Base-by-base conservation (phyloP, 1,140 invertebrate species). In the Aphidius ervi region DNA sequence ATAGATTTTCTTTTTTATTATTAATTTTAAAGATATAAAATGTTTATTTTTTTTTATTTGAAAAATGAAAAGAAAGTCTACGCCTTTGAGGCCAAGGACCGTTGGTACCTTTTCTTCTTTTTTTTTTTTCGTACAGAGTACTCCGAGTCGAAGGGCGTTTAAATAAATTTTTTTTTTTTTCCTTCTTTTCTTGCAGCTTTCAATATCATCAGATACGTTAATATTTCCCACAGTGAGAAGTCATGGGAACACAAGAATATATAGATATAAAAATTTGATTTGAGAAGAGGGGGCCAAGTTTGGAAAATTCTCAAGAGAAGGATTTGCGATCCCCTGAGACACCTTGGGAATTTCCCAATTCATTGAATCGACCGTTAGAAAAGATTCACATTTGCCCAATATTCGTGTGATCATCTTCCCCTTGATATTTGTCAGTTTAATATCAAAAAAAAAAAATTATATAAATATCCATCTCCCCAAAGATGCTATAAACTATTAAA, bases 171-270 rank as follows among this genome's bases (percentile, higher is more conserved):
- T 77, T 74, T 77, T 79, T 70, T 77, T 71, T 74, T 78, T 75
- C 7, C 9, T 8, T 54, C 43, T 40, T 39, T 54, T 39, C 52
- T 9, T 75, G 68, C 75, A 69, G 42, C 64, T 64, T 70, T 70
- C 67, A 72, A 76, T 78, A 73, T 74, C 70, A 76, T 31, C 23
- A 31, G 23, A 54, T 65, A 80, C 77, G 74, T 78, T 76, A 70
- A 68, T 65, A 69, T 79, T 80, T 80, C 78, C 74, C 78, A 80
- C 73, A 78, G 71, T 68, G 54, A 67, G 67, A 73, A 72, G 66
- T 74, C 68, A 68, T 67, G 67, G 68, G 64, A 68, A 71, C 57
- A 42, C 31, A 46, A 52, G 52, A 49, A 48, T 59, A 40, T 43
- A 23, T 46, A 37, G 8, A 43, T n/a, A 9, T 20, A 10, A 23